Percentiles rank a stretch among this genome's conserved stretches.
These are phyloP conservation scores for Hydrotaea diabolus DNA, from an alignment of 2,888 invertebrate genomes.

Conservation along the genomic window DNA sequence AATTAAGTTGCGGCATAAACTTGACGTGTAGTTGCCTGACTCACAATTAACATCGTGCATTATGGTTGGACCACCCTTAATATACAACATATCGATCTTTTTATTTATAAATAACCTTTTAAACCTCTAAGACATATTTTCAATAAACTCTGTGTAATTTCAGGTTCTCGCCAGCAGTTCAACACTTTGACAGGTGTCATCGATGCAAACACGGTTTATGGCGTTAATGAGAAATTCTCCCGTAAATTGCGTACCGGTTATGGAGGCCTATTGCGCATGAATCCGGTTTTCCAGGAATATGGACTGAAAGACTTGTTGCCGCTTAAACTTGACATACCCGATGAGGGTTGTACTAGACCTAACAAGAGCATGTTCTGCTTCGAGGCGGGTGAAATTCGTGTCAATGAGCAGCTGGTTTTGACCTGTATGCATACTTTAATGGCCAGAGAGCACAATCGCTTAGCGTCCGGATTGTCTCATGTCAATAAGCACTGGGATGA, in stretches of 20 bases:
- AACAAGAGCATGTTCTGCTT: constrained; percentile 95
- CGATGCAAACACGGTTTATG: constrained; percentile 95
- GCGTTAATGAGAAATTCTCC: constrained; percentile 90
- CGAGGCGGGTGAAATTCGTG: constrained; percentile 95
- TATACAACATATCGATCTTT: too few species aligned
- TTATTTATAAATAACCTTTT: too few species aligned
- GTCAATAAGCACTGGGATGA: constrained; percentile 97
- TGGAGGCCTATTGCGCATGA: constrained; percentile 92
- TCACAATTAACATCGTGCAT: too few species aligned
- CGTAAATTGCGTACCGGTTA: constrained; percentile 91
- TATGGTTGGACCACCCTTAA: too few species aligned
- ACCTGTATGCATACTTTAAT: constrained; percentile 95
- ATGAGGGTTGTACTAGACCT: constrained; percentile 94
- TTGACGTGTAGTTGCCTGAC: too few species aligned
- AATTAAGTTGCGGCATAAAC: too few species aligned
- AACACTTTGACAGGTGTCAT: constrained; percentile 93
- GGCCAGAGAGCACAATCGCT: constrained; percentile 94
- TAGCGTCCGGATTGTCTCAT: constrained; percentile 87
- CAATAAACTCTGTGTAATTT: too few species aligned
- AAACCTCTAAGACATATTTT: too few species aligned
- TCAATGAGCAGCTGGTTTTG: constrained; percentile 93
- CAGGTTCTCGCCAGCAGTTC: constrained; percentile 91
- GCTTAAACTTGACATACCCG: constrained; percentile 92
- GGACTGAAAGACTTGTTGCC: constrained; percentile 94
- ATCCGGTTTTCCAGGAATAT: constrained; percentile 92